A percentile compares a stretch with the other conserved stretches of the same genome.
Evolutionary conservation across 2,797 vertebrate genomes (phyloP).

Genomic region (Scyliorhinus canicula): DNA sequence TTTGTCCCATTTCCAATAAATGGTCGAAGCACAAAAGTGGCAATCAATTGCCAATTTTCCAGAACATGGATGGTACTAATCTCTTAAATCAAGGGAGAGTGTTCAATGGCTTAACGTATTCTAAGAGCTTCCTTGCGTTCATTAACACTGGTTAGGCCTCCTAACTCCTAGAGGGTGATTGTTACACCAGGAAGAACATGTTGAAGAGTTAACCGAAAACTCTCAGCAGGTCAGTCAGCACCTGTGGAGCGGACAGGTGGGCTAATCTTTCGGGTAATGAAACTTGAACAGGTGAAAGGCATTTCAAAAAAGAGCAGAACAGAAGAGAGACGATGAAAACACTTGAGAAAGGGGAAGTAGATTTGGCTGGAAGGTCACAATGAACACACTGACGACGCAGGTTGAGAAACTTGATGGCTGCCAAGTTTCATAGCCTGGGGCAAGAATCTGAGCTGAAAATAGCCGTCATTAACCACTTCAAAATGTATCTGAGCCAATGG

Average conservation of each 20-base stretch:
- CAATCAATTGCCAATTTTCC: not conserved
- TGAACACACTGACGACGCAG: no score
- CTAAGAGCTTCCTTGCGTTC: not conserved
- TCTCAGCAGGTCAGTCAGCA: not conserved
- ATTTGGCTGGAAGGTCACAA: no score
- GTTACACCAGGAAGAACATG: not conserved
- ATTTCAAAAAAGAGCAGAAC: not conserved
- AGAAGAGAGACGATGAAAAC: not conserved
- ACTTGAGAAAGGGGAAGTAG: not conserved
- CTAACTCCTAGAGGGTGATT: not conserved
- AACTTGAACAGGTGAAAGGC: not conserved
- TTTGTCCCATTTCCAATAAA: not conserved
- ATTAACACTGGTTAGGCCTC: not conserved
- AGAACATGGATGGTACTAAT: not conserved
- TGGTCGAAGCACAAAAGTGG: not conserved
- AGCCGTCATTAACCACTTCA: no score
- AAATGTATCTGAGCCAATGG: not conserved
- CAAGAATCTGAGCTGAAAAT: not conserved
- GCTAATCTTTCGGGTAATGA: not conserved
- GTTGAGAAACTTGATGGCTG: not conserved
- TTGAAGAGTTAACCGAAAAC: not conserved
- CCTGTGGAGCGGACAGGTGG: not conserved
- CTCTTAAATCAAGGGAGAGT: not conserved
- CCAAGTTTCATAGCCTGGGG: not conserved
- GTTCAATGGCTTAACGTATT: not conserved